Percentiles rank a stretch among this genome's conserved stretches.
Conservation (phyloP, 2,797 vertebrate genomes). For the Poeciliopsis gracilis region DNA sequence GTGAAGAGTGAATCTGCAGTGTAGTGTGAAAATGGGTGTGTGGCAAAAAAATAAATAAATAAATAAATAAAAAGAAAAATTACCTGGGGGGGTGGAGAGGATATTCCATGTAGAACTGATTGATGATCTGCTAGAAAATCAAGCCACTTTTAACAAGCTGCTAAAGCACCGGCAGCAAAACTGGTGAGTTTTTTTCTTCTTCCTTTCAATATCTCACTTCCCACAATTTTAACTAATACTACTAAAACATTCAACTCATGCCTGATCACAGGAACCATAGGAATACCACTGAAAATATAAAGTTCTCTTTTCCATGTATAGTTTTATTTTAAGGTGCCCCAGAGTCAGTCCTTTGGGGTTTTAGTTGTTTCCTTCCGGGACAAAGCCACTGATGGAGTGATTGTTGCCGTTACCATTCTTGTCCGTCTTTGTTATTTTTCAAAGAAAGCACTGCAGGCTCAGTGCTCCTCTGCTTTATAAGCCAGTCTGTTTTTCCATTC, state of each 20-base stretch:
- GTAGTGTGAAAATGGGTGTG: conserved; percentile 7
- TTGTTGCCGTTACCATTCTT: background rate
- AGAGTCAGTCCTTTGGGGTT: background rate
- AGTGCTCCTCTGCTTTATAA: background rate
- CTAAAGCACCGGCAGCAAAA: background rate
- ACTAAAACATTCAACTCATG: background rate
- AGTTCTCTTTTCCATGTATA: background rate
- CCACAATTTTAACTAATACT: background rate
- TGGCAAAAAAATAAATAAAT: too few species aligned
- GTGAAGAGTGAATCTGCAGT: conserved; percentile 32
- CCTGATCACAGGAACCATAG: background rate
- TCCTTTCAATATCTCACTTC: background rate
- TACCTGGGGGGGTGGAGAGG: background rate
- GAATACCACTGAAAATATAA: background rate
- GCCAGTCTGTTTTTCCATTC: background rate
- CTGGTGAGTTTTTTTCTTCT: background rate
- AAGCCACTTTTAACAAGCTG: conserved; percentile 19
- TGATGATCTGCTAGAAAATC: conserved; percentile 22
- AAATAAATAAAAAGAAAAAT: conserved; percentile 7
- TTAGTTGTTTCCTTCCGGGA: background rate
- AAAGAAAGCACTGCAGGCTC: background rate
- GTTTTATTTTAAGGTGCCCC: background rate
- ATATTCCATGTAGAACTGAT: conserved; percentile 17
- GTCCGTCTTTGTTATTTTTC: background rate
- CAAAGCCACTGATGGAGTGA: background rate